A percentile compares a stretch with the other conserved stretches of the same genome.
Evolutionary conservation across 23 tunicate genomes (phyloP).

Genomic region (Ciona savignyi): DNA sequence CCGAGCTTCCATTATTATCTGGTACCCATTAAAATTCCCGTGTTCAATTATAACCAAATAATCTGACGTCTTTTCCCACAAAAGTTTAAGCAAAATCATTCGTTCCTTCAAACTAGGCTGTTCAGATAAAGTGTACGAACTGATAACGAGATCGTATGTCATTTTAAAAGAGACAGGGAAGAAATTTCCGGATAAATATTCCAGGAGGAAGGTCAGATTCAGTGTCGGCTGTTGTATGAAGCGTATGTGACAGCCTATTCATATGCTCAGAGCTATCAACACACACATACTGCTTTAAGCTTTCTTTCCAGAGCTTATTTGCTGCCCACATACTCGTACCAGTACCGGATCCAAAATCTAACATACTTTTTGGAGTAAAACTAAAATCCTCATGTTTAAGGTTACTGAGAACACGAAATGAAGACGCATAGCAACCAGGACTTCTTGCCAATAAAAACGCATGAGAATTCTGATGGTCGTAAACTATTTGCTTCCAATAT

Average conservation of each 20-base stretch:
- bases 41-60: conserved; percentile 68
- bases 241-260: conserved; percentile 47
- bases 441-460: conserved; percentile 53
- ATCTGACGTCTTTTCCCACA: conserved; percentile 73
- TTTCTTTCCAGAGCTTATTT: conserved; percentile 44
- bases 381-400: conserved; percentile 26
- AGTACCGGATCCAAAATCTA: conserved; percentile 87
- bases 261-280: conserved; percentile 67
- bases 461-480: conserved; percentile 55
- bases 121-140: conserved; percentile 72
- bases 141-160: conserved; percentile 58
- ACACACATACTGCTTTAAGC: conserved; percentile 70
- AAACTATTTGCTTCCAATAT: conserved; percentile 32
- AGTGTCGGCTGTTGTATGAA: conserved; percentile 53
- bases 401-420: conserved; percentile 52
- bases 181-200: conserved; percentile 40
- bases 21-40: conserved; percentile 69
- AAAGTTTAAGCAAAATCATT: conserved; percentile 41
- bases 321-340: conserved; percentile 89
- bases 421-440: conserved; percentile 59
- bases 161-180: conserved; percentile 62
- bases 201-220: conserved; percentile 34
- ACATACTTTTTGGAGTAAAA: conserved; percentile 45
- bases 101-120: conserved; percentile 60
- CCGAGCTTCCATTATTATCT: conserved; percentile 79